These are phyloP conservation scores for Pelodytes ibericus DNA, from an alignment of 2,797 vertebrate species.

Conservation along the genomic window DNA sequence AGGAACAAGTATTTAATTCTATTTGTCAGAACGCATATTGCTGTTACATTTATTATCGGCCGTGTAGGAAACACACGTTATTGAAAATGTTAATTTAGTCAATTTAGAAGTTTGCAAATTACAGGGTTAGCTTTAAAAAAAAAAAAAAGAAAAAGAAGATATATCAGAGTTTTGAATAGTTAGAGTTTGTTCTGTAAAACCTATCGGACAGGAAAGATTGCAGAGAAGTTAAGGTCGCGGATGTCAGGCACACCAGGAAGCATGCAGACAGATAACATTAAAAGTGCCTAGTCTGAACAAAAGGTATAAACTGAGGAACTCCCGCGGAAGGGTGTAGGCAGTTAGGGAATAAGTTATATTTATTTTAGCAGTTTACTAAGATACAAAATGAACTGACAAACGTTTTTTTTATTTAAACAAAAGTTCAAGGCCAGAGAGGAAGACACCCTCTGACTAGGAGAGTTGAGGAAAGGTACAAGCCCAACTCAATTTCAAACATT, in stretches of 20 bases:
- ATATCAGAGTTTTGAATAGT: not conserved
- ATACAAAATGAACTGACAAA: not conserved
- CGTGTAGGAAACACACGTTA: not conserved
- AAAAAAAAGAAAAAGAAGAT: too few species aligned
- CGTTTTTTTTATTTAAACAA: too few species aligned
- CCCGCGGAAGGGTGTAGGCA: constrained; percentile 41
- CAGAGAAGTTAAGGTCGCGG: constrained; percentile 23
- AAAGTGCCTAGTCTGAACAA: constrained; percentile 40
- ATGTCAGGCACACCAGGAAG: constrained; percentile 35
- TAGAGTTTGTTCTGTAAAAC: constrained; percentile 7
- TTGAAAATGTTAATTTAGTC: not conserved
- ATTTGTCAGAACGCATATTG: not conserved
- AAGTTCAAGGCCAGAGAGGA: too few species aligned
- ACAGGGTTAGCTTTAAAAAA: too few species aligned
- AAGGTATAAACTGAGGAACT: constrained; percentile 25
- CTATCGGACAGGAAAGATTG: constrained; percentile 42
- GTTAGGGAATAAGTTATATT: constrained; percentile 33
- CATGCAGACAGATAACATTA: constrained; percentile 30
- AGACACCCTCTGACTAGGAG: too few species aligned
- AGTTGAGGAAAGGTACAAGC: too few species aligned
- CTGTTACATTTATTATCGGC: not conserved
- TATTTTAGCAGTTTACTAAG: constrained; percentile 46
- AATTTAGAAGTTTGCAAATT: too few species aligned
- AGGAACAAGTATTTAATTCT: not conserved
- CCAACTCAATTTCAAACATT: too few species aligned